Base-by-base conservation (phyloP, 2,888 invertebrate genomes). In the Zygogramma bicolorata region DNA sequence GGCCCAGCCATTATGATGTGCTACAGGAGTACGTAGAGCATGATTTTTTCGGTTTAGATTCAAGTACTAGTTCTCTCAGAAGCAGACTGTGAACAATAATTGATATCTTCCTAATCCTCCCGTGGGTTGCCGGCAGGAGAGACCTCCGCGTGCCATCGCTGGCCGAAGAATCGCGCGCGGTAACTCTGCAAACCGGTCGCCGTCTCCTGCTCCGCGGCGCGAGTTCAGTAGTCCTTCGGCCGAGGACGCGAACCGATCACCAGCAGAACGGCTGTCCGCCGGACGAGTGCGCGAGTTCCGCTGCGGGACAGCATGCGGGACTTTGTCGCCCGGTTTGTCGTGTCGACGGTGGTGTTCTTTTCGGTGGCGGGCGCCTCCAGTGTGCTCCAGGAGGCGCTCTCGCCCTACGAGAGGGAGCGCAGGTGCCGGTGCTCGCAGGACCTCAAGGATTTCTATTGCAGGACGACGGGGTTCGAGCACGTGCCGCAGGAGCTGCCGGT, bases 401-500 rank as follows among this genome's bases (percentile, higher is more conserved):
- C 75, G 53, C 76, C 80, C 61, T 80, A 80, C 65, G 77, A 78
- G 15, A 70, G 76, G 68, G 78, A 77, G 49, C 68, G 72, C 58
- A n/a, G n/a, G n/a, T 82, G 82, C 77, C 78, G 77, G 77, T 82
- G 82, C 76, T 78, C 81, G 53, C 67, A 75, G 65, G 82, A 82
- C 71, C 72, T 80, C 70, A 79, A 78, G 74, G 81, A 82, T 73
- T 79, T 82, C 70, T 76, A 77, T 73, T 82, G 82, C 74, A 77
- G 80, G 68, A 80, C 81, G 25, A 82, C 82, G 60, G 82, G 80
- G 40, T 82, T 81, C 74, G 77, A 75, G 63, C 77, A 80, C 62
- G 79, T 82, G 65, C 82, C 82, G 62, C 75, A 71, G 25, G 75
- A 75, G 46, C 66, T 82, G 71, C 82, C 82, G 65, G 77, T 70